Conservation (phyloP, 2,888 invertebrate species). For the Scelioninae gen. 2 region DNA sequence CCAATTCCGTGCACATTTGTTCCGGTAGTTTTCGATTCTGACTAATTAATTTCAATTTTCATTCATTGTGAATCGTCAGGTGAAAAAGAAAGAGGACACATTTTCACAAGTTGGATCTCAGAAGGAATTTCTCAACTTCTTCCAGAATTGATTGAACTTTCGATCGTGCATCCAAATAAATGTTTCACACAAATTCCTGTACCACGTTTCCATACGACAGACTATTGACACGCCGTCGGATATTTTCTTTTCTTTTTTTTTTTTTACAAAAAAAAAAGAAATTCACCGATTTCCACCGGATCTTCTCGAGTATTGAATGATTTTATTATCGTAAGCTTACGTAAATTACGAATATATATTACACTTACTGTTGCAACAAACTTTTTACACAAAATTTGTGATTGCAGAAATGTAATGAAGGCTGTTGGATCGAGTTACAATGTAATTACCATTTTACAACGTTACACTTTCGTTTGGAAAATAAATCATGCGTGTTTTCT, state of each 20-base stretch:
- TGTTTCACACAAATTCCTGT: conserved; percentile 12
- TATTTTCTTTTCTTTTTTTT: too few species aligned
- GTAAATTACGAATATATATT: background rate
- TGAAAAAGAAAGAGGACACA: background rate
- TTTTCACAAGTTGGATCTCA: background rate
- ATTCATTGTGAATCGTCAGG: background rate
- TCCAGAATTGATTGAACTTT: conserved; percentile 14
- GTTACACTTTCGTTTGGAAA: conserved; percentile 47
- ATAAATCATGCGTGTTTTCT: conserved; percentile 44
- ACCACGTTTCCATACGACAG: too few species aligned
- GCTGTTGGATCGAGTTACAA: conserved; percentile 16
- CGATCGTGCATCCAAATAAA: background rate
- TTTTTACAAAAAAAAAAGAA: background rate
- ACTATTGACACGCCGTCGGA: too few species aligned
- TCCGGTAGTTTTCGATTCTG: too few species aligned
- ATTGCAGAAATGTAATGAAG: conserved; percentile 5
- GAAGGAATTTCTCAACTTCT: conserved; percentile 15
- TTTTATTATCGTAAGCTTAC: too few species aligned
- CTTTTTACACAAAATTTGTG: conserved; percentile 18
- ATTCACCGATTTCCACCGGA: background rate
- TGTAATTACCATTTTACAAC: conserved; percentile 43
- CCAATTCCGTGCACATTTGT: too few species aligned
- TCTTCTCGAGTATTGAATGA: background rate
- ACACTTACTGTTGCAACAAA: conserved; percentile 7
- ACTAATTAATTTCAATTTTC: background rate